These are phyloP conservation scores for Vipera ursinii DNA, from an alignment of 2,797 vertebrate species.

Conservation along the genomic window DNA sequence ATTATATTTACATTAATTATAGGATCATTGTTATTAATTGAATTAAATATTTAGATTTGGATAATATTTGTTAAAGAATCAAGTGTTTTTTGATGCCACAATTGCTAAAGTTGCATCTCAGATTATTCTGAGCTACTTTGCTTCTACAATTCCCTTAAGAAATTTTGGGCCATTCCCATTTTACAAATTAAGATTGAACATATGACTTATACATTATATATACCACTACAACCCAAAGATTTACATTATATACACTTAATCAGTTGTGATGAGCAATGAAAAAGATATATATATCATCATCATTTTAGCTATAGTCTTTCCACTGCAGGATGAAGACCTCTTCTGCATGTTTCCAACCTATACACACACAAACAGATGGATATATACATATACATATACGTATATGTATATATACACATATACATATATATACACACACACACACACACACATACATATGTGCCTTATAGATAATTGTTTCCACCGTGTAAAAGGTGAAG, in stretches of 20 bases:
- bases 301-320: too few species aligned
- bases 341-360: too few species aligned
- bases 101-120: background rate
- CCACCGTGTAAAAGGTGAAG: background rate
- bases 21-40: background rate
- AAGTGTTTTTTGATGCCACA: background rate
- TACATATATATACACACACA: background rate
- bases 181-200: background rate
- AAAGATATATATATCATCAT: background rate
- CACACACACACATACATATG: too few species aligned
- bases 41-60: background rate
- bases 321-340: too few species aligned
- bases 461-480: background rate
- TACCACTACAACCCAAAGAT: background rate
- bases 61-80: background rate
- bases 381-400: too few species aligned
- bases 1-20: background rate
- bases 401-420: background rate
- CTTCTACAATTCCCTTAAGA: background rate
- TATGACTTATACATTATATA: background rate
- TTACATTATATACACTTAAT: background rate
- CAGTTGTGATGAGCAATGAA: background rate
- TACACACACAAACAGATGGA: too few species aligned
- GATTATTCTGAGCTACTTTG: background rate
- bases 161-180: background rate